Evolutionary conservation across 2,113 vertebrate species (phyloP).

Genomic region (Hystrix cristata): DNA sequence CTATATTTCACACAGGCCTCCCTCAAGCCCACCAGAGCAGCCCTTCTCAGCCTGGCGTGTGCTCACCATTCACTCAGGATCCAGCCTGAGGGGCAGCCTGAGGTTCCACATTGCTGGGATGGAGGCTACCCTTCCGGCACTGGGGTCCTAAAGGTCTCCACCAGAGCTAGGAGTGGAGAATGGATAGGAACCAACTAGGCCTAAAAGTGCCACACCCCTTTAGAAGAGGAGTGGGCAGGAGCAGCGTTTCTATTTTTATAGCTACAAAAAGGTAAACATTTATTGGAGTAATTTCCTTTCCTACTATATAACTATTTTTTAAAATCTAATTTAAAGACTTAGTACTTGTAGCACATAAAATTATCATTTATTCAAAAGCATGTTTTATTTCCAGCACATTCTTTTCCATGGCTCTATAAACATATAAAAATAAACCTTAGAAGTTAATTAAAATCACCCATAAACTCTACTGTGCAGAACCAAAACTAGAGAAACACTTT

Average conservation of each 20-base stretch:
- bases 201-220: neutral
- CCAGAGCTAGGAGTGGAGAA: neutral
- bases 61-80: neutral
- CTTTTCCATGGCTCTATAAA: constrained; percentile 25
- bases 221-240: neutral
- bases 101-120: neutral
- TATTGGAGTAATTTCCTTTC: neutral
- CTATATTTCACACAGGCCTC: neutral
- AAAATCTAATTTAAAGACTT: neutral
- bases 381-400: constrained; percentile 36
- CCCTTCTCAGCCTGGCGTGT: neutral
- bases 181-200: neutral
- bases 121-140: neutral
- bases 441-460: constrained; percentile 69
- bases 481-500: neutral
- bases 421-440: constrained; percentile 8
- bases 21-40: neutral
- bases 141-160: neutral
- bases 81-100: neutral
- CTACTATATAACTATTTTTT: constrained; percentile 14
- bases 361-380: constrained; percentile 22
- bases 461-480: constrained; percentile 55
- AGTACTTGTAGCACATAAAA: neutral
- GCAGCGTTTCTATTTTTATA: neutral
- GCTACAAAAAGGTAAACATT: neutral